These are phyloP conservation scores for Nyctibius grandis DNA, from an alignment of 2,797 vertebrate genomes.

Conservation along the genomic window DNA sequence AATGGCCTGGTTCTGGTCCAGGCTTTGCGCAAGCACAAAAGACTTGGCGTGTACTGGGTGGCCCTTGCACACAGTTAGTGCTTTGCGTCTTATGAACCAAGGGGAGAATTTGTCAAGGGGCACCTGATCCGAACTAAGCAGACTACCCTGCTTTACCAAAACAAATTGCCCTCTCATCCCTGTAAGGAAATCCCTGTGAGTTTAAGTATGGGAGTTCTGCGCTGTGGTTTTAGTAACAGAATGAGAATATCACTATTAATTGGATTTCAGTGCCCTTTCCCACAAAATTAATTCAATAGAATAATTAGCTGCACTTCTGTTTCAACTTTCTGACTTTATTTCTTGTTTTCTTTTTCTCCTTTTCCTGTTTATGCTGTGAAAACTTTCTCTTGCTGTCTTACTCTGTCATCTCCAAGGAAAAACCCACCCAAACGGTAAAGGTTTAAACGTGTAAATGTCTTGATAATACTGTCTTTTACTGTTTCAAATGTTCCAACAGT, in stretches of 20 bases:
- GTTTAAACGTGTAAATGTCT: background rate
- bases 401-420: constrained; percentile 78
- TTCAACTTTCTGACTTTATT: constrained; percentile 41
- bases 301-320: background rate
- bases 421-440: constrained; percentile 86
- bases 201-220: background rate
- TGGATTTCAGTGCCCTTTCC: background rate
- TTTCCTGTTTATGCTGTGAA: constrained; percentile 59
- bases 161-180: background rate
- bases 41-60: background rate
- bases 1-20: background rate
- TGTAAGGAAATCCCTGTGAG: background rate
- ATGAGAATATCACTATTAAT: background rate
- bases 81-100: background rate
- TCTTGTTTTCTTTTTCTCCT: constrained; percentile 45
- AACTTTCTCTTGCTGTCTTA: constrained; percentile 63
- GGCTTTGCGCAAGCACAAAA: background rate
- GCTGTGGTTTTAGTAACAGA: background rate
- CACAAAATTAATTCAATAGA: background rate
- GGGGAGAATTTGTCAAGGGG: background rate
- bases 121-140: background rate
- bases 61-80: background rate
- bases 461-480: background rate
- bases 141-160: background rate
- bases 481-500: background rate